Base-by-base conservation (phyloP, 2,797 vertebrate species). In the Rhodeus uyekii region DNA sequence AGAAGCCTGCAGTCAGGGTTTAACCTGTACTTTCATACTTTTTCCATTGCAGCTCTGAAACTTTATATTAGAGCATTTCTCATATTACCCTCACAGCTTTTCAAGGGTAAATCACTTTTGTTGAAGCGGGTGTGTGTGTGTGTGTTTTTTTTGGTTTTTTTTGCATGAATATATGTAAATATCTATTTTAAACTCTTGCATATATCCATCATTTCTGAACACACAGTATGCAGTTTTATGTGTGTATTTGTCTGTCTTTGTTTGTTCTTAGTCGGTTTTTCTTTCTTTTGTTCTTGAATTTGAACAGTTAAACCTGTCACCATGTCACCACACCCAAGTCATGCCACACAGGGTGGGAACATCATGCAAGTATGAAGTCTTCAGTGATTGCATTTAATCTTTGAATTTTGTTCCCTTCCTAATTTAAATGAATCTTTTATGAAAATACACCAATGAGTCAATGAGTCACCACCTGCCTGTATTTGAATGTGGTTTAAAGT, bases 401-500 rank as follows among this genome's bases (percentile, higher is more conserved):
- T 0, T 18, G 42, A 61, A 77, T 60, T n/a, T 0, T 44, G 27
- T 14, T 34, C 13, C n/a, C 14, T 69, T 68, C 13, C 27, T 46
- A 9, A 46, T 69, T 79, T 42, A 42, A 79, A 79, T 69, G 12
- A 55, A 8, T n/a, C 19, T n/a, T 53, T 27, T 68, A 78, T 68
- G 75, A 1, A 32, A 71, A 46, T 69, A 27, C 4, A 0, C 48
- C 46, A 7, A 53, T 53, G 12, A 32, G 12, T 53, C 27, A 24
- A 29, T 42, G 18, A 71, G 65, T 60, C 78, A 46, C 53, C 1
- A n/a, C 27, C 48, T 18, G 53, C 8, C 22, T 5, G 5, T 79
- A 80, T 80, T 72, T 61, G 13, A 61, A 80, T 48, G 22, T 0
- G 1, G 53, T 32, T 48, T 55, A 14, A 78, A 68, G 12, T 27